Evolutionary conservation across 1,140 invertebrate species (phyloP).

Genomic region (Euwallacea similis): DNA sequence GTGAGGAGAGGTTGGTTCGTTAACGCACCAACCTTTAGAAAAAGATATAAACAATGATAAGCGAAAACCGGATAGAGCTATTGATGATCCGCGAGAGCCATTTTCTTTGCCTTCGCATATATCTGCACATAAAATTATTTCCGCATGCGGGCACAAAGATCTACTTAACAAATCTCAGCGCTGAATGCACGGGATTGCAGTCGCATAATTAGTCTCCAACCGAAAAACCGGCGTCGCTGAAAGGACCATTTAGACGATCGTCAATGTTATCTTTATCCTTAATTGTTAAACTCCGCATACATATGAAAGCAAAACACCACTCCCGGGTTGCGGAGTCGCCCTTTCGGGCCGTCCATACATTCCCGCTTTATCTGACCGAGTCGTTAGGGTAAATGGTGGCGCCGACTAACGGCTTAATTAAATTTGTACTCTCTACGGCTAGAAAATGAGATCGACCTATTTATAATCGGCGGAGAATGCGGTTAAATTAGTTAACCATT

Average conservation of each 20-base stretch:
- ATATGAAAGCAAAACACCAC: slow-evolving; percentile 15
- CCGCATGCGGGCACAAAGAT: no score
- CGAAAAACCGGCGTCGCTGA: background rate
- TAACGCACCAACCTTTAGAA: no score
- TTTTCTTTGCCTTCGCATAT: no score
- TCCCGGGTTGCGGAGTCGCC: background rate
- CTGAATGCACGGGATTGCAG: background rate
- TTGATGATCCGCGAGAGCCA: no score
- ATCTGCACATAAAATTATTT: no score
- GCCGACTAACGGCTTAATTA: slow-evolving; percentile 9
- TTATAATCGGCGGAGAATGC: no score
- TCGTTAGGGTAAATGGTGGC: slow-evolving; percentile 16
- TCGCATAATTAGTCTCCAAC: slow-evolving; percentile 1
- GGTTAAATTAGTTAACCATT: no score
- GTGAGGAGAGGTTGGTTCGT: no score
- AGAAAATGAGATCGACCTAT: no score
- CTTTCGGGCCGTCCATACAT: background rate
- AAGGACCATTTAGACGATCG: background rate
- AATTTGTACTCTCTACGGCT: slow-evolving; percentile 2
- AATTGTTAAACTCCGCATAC: slow-evolving; percentile 16
- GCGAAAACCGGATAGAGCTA: no score
- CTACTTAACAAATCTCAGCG: no score
- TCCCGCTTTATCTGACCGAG: slow-evolving; percentile 17
- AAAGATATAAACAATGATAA: no score
- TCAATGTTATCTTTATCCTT: slow-evolving; percentile 11